These are phyloP conservation scores for Kryptopterus vitreolus DNA, from an alignment of 2,797 vertebrate genomes.

Conservation along the genomic window DNA sequence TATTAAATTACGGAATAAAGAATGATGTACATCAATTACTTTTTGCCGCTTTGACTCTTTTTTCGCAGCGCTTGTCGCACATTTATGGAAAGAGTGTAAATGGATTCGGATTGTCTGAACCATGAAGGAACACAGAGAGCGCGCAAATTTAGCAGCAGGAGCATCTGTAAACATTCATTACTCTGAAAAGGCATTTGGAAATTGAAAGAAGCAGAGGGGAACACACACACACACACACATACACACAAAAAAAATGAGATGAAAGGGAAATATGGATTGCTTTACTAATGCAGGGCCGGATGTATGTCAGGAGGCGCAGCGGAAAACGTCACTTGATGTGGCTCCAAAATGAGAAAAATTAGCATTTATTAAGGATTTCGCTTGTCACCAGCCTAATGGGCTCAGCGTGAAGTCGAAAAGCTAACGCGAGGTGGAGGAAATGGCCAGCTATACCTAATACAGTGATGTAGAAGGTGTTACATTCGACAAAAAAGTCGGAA, in stretches of 20 bases:
- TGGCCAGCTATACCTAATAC: background rate
- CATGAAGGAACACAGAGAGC: constrained; percentile 38
- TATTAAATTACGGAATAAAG: too few relatives aligned
- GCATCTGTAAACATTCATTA: constrained; percentile 48
- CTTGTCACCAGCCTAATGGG: background rate
- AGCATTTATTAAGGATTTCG: background rate
- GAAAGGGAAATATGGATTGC: background rate
- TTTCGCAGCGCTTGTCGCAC: too few relatives aligned
- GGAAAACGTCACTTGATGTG: background rate
- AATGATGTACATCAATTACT: too few relatives aligned
- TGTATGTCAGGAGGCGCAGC: constrained; percentile 1
- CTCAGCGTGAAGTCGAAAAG: background rate
- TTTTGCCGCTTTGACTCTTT: too few relatives aligned
- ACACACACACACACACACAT: too few relatives aligned
- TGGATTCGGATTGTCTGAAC: constrained; percentile 33
- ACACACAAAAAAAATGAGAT: constrained; percentile 11
- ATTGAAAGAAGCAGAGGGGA: constrained; percentile 25
- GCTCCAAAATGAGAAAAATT: background rate
- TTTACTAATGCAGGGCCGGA: constrained; percentile 14
- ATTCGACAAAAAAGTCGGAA: background rate
- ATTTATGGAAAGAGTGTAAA: background rate
- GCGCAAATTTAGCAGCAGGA: constrained; percentile 42
- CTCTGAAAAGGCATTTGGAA: constrained; percentile 29
- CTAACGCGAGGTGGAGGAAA: background rate
- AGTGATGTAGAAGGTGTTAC: background rate